Evolutionary conservation across 2,113 vertebrate species (phyloP), one percentile per base, ranked within the genome.

Genomic region (Perognathus longimembris): DNA sequence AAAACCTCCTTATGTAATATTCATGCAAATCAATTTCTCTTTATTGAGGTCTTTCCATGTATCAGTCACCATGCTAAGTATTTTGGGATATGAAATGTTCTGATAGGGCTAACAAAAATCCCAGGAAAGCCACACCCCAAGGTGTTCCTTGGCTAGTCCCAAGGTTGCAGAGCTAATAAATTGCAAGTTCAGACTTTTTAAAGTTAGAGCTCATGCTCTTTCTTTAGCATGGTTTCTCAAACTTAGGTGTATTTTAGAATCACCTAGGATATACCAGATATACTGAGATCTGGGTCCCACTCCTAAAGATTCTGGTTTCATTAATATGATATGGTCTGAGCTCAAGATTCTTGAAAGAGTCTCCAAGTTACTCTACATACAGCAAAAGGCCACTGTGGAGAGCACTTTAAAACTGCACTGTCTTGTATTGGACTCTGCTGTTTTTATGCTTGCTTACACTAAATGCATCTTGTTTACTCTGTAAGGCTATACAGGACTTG

Each of bases 21-120:
- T 75, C 22, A 69, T 87, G 91, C 22, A 66, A 85, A 78, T 74
- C 74, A 85, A 69, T 64, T 24, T 11, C 61, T 83, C 30, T 79
- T 67, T 85, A 26, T 73, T 40, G 50, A 28, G 30, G 38, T 30
- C 6, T 32, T 90, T 63, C 57, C 28, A 5, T 80, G 38, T 21
- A 50, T 30, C 54, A 20, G 18, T 78, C 64, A 70, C 45, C 79
- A 20, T 57, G 50, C n/a, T 87, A 36, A 57, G 66, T 11, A 11
- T 8, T 63, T 54, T 40, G 21, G 28, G 7, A 73, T 70, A 24
- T 78, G 17, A 70, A 34, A 8, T 18, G 5, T 6, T 1, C 20
- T 40, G 15, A 3, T 14, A 32, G 20, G 42, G 30, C 32, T 85
- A 14, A 50, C 1, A 42, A 7, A 81, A 80, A 18, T 36, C 9